Percentiles rank a stretch among this genome's conserved stretches.
Conservation (phyloP, 2,888 invertebrate species). For the Calliscelio sp. region DNA sequence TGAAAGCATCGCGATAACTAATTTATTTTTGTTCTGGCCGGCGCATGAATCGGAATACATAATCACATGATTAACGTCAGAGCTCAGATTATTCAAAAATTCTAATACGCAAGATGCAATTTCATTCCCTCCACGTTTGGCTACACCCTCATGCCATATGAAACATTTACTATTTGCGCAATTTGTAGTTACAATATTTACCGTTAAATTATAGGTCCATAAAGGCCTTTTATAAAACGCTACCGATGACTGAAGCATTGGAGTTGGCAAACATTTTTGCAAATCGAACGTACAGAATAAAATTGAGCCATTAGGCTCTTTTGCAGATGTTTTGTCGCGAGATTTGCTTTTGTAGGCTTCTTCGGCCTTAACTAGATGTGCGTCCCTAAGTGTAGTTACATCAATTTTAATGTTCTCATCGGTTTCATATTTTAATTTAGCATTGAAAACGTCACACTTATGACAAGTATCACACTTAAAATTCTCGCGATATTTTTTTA, state of each 20-base stretch:
- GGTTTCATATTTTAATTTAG: conserved; percentile 38
- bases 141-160: conserved; percentile 79
- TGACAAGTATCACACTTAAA: conserved; percentile 73
- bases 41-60: conserved; percentile 73
- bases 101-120: conserved; percentile 74
- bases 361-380: neutral
- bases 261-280: conserved; percentile 78
- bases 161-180: no score
- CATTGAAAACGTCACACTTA: conserved; percentile 51
- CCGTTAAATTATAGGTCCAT: conserved; percentile 78
- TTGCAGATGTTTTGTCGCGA: conserved; percentile 31
- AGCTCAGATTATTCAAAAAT: conserved; percentile 56
- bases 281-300: conserved; percentile 49
- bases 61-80: conserved; percentile 55
- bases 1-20: conserved; percentile 71
- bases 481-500: conserved; percentile 57
- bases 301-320: conserved; percentile 4
- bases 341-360: neutral
- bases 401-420: neutral
- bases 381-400: neutral
- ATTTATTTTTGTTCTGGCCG: conserved; percentile 76
- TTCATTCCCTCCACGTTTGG: conserved; percentile 75
- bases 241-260: conserved; percentile 74
- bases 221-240: conserved; percentile 79
- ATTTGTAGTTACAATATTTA: no score